phyloP scores from a whole-genome alignment of 2,113 vertebrate genomes.

The Rhizomys pruinosus region DNA sequence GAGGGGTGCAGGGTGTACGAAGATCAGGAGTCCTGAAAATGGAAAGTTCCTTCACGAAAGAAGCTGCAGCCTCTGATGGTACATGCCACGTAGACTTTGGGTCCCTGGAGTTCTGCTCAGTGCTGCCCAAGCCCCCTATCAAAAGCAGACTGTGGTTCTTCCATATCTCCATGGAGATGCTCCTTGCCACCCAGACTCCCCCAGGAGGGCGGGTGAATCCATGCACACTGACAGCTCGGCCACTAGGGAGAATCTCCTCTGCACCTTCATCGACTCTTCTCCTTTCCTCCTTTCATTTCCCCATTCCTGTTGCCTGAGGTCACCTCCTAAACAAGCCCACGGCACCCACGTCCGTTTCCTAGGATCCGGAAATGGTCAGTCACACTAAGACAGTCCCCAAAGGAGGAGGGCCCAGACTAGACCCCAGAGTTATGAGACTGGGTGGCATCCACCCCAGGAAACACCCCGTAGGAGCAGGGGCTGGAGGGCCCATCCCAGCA shows the following conservation, averaged over 20 bases:
- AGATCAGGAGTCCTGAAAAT: not conserved
- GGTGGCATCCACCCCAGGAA: too few species aligned
- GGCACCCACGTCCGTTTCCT: not conserved
- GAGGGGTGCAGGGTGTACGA: not conserved
- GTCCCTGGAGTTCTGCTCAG: accelerated
- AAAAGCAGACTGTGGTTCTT: not conserved
- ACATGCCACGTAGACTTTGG: accelerated
- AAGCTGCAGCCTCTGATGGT: too few species aligned
- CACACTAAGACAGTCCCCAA: not conserved
- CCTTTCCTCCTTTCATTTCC: not conserved
- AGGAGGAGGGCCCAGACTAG: not conserved
- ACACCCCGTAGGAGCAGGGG: not conserved
- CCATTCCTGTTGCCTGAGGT: not conserved
- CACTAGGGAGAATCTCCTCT: not conserved
- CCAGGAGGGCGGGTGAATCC: not conserved
- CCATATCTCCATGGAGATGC: not conserved
- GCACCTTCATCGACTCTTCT: not conserved
- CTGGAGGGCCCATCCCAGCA: too few species aligned
- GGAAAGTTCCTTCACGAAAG: not conserved
- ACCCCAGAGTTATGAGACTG: not conserved
- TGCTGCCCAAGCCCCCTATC: not conserved
- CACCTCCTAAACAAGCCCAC: not conserved
- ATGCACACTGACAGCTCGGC: not conserved
- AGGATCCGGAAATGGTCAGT: not conserved
- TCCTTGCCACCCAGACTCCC: not conserved